Conservation (phyloP, 2,797 vertebrate species). For the Gallinago nigripennis region DNA sequence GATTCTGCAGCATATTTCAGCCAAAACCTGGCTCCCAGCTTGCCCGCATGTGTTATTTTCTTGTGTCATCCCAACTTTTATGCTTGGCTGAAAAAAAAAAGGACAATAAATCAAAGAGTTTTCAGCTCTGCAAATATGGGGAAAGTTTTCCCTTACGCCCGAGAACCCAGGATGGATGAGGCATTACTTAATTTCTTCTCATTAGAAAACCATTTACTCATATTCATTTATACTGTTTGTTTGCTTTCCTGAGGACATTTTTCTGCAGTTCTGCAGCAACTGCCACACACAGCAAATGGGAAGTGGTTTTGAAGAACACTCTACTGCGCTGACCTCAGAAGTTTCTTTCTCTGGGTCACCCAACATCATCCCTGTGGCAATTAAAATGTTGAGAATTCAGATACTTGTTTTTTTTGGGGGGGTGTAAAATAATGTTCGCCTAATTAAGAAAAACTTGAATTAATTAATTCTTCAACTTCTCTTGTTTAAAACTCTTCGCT, state of each 20-base stretch:
- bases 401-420: not conserved
- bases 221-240: not conserved
- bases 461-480: not conserved
- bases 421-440: rapidly evolving
- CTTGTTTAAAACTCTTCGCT: not conserved
- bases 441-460: not conserved
- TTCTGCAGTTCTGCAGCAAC: not conserved
- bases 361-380: not conserved
- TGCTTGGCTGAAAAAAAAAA: not conserved
- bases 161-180: not conserved
- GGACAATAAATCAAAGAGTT: not conserved
- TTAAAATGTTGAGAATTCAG: not conserved
- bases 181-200: not conserved
- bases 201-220: not conserved
- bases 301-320: not conserved
- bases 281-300: not conserved
- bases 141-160: not conserved
- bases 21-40: not conserved
- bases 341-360: not conserved
- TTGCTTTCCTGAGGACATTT: not conserved
- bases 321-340: not conserved
- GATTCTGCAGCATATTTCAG: not conserved
- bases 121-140: not conserved
- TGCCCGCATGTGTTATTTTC: not conserved
- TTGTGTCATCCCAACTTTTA: not conserved